Conservation (phyloP, 2,797 vertebrate genomes). For the Pipistrellus pipistrellus region DNA sequence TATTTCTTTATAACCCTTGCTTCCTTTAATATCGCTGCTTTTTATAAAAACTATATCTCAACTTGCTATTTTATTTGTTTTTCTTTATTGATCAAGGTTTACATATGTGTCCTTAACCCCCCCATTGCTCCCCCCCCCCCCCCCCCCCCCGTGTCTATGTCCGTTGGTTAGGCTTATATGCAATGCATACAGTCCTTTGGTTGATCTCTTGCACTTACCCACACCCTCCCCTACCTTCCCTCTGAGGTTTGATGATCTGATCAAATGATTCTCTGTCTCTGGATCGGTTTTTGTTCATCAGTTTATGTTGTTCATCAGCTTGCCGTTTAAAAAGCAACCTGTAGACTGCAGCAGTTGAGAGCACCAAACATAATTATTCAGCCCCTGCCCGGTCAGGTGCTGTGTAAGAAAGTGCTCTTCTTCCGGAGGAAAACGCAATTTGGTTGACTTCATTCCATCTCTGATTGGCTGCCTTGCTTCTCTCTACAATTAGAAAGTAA, state of each 20-base stretch:
- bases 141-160: too few relatives aligned
- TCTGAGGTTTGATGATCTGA: too few relatives aligned
- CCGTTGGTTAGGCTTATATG: too few relatives aligned
- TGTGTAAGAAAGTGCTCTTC: conserved; percentile 77
- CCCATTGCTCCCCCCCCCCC: too few relatives aligned
- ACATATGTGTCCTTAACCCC: too few relatives aligned
- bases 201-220: too few relatives aligned
- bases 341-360: conserved; percentile 71
- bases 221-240: too few relatives aligned
- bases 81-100: too few relatives aligned
- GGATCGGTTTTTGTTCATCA: too few relatives aligned
- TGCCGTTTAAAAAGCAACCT: conserved; percentile 68
- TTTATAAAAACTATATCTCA: conserved; percentile 17
- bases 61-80: not conserved
- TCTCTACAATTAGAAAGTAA: conserved; percentile 83
- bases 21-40: conserved; percentile 64
- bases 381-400: conserved; percentile 71
- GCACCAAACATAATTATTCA: conserved; percentile 74
- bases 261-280: too few relatives aligned
- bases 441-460: conserved; percentile 76
- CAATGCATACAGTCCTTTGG: too few relatives aligned
- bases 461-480: conserved; percentile 78
- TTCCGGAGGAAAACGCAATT: conserved; percentile 81
- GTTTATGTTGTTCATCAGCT: not conserved
- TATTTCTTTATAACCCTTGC: not conserved